phyloP scores from a whole-genome alignment of 2,113 vertebrate species.

The Morphnarchus princeps region DNA sequence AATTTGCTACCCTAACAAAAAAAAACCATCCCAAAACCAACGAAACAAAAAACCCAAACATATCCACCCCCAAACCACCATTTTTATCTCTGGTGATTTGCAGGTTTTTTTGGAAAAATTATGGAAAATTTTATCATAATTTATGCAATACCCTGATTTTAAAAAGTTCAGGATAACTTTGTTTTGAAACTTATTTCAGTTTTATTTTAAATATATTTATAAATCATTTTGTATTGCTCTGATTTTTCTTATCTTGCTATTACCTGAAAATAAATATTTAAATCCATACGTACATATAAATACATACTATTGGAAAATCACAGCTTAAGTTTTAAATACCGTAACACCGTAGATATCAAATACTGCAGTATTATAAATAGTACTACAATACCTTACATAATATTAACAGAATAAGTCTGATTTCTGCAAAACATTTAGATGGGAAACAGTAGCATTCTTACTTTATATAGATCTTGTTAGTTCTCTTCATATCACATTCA shows the following conservation, averaged over 20 bases:
- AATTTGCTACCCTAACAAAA: not conserved
- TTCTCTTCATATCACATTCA: not conserved
- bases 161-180: not conserved
- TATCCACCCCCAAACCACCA: not conserved
- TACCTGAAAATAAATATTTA: not conserved
- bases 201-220: not conserved
- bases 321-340: not conserved
- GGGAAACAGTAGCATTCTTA: not conserved
- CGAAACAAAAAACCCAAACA: not conserved
- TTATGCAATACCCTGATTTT: not conserved
- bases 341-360: not conserved
- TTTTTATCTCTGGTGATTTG: not conserved
- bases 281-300: not conserved
- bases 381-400: not conserved
- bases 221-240: not conserved
- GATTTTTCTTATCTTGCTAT: not conserved
- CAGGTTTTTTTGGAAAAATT: not conserved
- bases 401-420: not conserved
- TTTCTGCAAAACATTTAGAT: not conserved
- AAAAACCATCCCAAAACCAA: not conserved
- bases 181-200: not conserved
- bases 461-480: not conserved
- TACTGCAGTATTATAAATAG: not conserved
- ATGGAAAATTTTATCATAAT: not conserved
- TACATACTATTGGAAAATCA: not conserved